Evolutionary conservation across 2,888 invertebrate genomes (phyloP), one percentile per base, ranked within the genome.

Genomic region (Mythimna vitellina): DNA sequence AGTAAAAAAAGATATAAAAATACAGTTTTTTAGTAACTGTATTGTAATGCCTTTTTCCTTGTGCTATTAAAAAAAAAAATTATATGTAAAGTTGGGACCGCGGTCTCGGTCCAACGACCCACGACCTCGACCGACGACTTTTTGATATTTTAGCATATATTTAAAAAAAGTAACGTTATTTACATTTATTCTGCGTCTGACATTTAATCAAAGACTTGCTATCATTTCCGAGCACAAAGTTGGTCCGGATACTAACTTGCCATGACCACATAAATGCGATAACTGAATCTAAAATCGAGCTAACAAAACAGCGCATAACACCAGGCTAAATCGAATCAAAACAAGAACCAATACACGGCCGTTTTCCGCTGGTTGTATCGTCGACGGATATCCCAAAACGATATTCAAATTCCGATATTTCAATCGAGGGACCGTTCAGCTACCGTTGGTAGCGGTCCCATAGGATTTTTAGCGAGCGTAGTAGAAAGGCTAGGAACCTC

Each of bases 361-460:
- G 63, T 81, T 76, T 76, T 49, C 56, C 63, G 32, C 56, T 35
- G 54, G 51, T 67, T 67, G 54, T 63, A 70, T 32, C 20, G 46
- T n/a, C 58, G 61, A 53, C 22, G 9, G 12, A 51, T 68, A 51
- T 76, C 63, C 68, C 79, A 63, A 65, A 81, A 72, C 77, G 63
- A 65, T 38, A 76, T 80, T 81, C 68, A 76, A 69, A 81, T 66
- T 60, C 20, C 56, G 38, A 64, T 81, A 81, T 73, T 77, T 81
- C 69, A 62, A 67, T 72, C 57, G 68, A 56, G 61, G 73, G 29
- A 46, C 32, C 46, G 25, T 67, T 81, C 77, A 64, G 77, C 8
- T 70, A 63, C 57, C 51, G 42, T 51, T 70, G 64, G 67, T 81
- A 62, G 73, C 10, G n/a, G 20, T 80, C 78, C 70, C 73, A 42